Evolutionary conservation across 2,888 invertebrate species (phyloP).

Genomic region (Acleris holmiana): DNA sequence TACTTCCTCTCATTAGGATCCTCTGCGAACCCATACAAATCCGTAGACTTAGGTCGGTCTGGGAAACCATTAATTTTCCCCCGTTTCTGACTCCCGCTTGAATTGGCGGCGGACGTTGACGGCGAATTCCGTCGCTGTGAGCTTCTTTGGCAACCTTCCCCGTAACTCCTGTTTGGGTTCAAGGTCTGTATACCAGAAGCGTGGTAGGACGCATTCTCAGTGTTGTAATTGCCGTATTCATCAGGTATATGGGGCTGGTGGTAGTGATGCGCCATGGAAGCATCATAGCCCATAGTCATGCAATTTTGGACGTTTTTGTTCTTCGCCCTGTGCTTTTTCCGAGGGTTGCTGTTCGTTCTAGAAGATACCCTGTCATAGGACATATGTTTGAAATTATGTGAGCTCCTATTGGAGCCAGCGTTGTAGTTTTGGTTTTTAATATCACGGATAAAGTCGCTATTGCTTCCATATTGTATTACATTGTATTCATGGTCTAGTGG

Average conservation of each 20-base stretch:
- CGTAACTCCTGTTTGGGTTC: constrained; percentile 82
- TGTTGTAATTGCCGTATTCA: constrained; percentile 76
- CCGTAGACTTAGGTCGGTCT: constrained; percentile 86
- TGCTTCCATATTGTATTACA: constrained; percentile 81
- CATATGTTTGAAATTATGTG: constrained; percentile 82
- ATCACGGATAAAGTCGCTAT: constrained; percentile 77
- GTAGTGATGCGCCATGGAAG: constrained; percentile 77
- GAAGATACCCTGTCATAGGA: constrained; percentile 79
- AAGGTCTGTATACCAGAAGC: constrained; percentile 80
- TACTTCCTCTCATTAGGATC: constrained; percentile 74
- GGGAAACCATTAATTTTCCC: constrained; percentile 82
- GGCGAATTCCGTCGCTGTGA: constrained; percentile 79
- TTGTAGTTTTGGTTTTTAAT: constrained; percentile 84
- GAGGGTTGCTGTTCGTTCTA: constrained; percentile 80
- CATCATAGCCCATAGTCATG: constrained; percentile 85
- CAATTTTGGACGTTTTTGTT: constrained; percentile 82
- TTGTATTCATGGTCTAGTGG: constrained; percentile 81
- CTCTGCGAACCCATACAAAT: constrained; percentile 83
- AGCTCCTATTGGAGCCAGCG: constrained; percentile 76
- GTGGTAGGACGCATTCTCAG: constrained; percentile 80
- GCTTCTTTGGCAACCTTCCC: constrained; percentile 64
- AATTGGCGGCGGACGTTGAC: constrained; percentile 72
- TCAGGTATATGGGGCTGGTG: constrained; percentile 82
- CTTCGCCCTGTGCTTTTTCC: constrained; percentile 79
- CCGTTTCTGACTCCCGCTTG: constrained; percentile 79